Evolutionary conservation across 2,888 invertebrate species (phyloP).

Genomic region (Pyrochroa serraticornis): DNA sequence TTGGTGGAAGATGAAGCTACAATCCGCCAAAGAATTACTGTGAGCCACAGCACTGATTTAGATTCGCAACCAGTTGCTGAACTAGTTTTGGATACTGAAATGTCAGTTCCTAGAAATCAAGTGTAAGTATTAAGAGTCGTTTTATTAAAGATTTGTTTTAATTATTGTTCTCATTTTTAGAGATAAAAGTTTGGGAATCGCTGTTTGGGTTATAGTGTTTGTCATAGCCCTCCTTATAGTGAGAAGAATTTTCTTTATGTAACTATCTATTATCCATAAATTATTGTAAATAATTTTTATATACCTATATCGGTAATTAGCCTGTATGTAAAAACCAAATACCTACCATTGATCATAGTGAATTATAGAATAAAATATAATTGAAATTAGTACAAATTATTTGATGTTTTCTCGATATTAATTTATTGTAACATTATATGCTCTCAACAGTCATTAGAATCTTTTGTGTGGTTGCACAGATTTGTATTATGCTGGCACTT

Average conservation of each 20-base stretch:
- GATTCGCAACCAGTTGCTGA: conserved; percentile 31
- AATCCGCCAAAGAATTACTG: conserved; percentile 33
- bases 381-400: neutral
- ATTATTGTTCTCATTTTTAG: conserved; percentile 47
- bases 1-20: conserved; percentile 31
- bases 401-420: neutral
- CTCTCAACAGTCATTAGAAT: neutral
- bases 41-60: conserved; percentile 10
- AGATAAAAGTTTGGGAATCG: conserved; percentile 60
- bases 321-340: too few relatives aligned
- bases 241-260: conserved; percentile 60
- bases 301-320: neutral
- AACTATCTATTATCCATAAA: conserved; percentile 19
- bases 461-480: neutral
- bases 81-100: conserved; percentile 33
- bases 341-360: too few relatives aligned
- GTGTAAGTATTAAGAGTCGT: conserved; percentile 43
- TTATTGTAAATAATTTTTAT: neutral
- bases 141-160: conserved; percentile 6
- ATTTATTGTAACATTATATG: neutral
- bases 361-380: too few relatives aligned
- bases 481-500: too few relatives aligned
- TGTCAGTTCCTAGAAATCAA: conserved; percentile 50
- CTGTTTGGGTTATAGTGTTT: conserved; percentile 58
- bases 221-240: conserved; percentile 59